Evolutionary conservation across 2,797 vertebrate species (phyloP).

Genomic region (Gymnodraco acuticeps): DNA sequence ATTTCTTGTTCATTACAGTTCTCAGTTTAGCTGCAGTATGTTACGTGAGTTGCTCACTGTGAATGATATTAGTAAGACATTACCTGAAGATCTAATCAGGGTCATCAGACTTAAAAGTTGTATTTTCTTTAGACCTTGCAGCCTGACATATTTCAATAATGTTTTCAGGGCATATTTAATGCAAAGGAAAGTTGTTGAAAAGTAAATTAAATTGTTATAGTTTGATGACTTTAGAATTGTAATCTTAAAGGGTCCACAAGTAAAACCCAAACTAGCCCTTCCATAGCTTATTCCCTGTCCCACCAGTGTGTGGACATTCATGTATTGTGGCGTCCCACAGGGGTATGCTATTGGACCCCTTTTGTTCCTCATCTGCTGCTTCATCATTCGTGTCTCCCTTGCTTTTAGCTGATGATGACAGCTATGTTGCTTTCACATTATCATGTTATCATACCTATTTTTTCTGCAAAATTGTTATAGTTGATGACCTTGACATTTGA

Average conservation of each 20-base stretch:
- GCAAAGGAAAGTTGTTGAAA: background rate
- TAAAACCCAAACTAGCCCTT: background rate
- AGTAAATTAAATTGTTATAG: background rate
- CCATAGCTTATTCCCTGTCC: too few relatives aligned
- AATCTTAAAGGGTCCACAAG: background rate
- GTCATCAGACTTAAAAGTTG: background rate
- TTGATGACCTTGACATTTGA: background rate
- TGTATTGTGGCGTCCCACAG: too few relatives aligned
- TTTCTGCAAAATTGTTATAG: too few relatives aligned
- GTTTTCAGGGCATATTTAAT: background rate
- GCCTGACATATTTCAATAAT: background rate
- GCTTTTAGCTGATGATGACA: too few relatives aligned
- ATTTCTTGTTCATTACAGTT: conserved; percentile 11
- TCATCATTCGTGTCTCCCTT: too few relatives aligned
- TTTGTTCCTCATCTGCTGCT: too few relatives aligned
- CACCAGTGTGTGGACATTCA: too few relatives aligned
- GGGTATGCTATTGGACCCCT: too few relatives aligned
- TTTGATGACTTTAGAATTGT: background rate
- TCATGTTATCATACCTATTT: too few relatives aligned
- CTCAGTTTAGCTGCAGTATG: background rate
- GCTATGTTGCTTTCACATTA: too few relatives aligned
- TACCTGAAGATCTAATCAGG: background rate
- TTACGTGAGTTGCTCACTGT: background rate
- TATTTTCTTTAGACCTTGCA: background rate
- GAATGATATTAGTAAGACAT: conserved; percentile 13